Conservation (phyloP, 1,140 invertebrate genomes). For the Trinorchestia longiramus region DNA sequence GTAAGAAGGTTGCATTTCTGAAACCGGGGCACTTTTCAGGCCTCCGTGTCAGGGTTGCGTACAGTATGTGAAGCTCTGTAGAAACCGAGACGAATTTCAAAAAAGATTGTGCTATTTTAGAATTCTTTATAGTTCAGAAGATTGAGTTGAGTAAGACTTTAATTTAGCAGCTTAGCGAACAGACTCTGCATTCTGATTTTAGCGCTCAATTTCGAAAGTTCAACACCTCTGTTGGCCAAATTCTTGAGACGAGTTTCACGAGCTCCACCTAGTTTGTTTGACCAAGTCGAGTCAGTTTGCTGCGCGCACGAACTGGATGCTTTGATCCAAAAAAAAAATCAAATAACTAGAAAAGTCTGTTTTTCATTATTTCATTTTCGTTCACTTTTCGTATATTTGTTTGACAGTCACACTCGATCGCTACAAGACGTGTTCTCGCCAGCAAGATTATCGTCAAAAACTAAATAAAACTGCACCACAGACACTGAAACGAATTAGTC, state of each 20-base stretch:
- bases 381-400: neutral
- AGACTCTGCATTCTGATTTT: neutral
- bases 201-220: neutral
- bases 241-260: neutral
- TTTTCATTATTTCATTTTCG: neutral
- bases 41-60: too few relatives aligned
- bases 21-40: too few relatives aligned
- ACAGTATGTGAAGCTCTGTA: neutral
- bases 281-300: neutral
- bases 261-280: neutral
- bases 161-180: neutral
- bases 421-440: conserved; percentile 41
- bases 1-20: too few relatives aligned
- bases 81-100: neutral
- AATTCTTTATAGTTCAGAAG: neutral
- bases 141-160: neutral
- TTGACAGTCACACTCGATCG: conserved; percentile 6
- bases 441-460: conserved; percentile 18
- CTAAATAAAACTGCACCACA: neutral
- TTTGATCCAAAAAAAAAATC: neutral
- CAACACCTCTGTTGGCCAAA: neutral
- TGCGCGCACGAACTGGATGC: neutral
- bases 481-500: neutral
- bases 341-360: neutral
- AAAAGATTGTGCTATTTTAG: neutral